Percentiles rank a stretch among this genome's conserved stretches.
Conservation (phyloP, 2,888 invertebrate genomes). For the Netelia fuscicornis region DNA sequence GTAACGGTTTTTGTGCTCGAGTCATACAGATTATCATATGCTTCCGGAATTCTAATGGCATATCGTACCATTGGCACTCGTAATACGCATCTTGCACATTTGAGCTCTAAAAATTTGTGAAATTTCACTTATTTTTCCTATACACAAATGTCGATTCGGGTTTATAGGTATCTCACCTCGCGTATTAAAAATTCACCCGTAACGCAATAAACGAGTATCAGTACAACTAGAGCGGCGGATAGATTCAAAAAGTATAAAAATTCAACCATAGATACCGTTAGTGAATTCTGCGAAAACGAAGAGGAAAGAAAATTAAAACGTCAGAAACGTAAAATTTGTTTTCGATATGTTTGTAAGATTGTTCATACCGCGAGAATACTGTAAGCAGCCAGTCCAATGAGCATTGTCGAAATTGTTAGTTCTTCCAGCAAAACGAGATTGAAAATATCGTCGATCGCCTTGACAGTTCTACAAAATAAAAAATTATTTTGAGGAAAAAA, state of each 20-base stretch:
- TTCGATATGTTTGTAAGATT: background rate
- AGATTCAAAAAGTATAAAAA: slow-evolving; percentile 64
- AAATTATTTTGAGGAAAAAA: too few relatives aligned
- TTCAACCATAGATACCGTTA: slow-evolving; percentile 54
- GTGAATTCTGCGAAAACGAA: slow-evolving; percentile 41
- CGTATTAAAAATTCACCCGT: slow-evolving; percentile 71
- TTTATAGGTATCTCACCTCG: slow-evolving; percentile 64
- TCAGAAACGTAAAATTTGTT: background rate
- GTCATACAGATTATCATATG: slow-evolving; percentile 57
- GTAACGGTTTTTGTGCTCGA: slow-evolving; percentile 48
- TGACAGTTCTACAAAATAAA: background rate
- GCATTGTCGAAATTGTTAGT: slow-evolving; percentile 59
- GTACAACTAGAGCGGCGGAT: slow-evolving; percentile 56
- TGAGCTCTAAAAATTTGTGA: slow-evolving; percentile 16
- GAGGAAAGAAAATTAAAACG: background rate
- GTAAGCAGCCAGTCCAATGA: slow-evolving; percentile 61
- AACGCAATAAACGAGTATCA: slow-evolving; percentile 73
- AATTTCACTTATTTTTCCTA: too few relatives aligned
- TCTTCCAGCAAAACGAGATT: slow-evolving; percentile 61
- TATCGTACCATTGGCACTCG: slow-evolving; percentile 45
- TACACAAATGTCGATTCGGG: too few relatives aligned
- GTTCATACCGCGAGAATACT: slow-evolving; percentile 54
- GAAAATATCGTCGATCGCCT: slow-evolving; percentile 59
- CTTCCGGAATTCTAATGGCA: slow-evolving; percentile 52
- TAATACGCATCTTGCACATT: slow-evolving; percentile 44